These are phyloP conservation scores for Gymnodraco acuticeps DNA, from an alignment of 2,797 vertebrate species.

Conservation along the genomic window DNA sequence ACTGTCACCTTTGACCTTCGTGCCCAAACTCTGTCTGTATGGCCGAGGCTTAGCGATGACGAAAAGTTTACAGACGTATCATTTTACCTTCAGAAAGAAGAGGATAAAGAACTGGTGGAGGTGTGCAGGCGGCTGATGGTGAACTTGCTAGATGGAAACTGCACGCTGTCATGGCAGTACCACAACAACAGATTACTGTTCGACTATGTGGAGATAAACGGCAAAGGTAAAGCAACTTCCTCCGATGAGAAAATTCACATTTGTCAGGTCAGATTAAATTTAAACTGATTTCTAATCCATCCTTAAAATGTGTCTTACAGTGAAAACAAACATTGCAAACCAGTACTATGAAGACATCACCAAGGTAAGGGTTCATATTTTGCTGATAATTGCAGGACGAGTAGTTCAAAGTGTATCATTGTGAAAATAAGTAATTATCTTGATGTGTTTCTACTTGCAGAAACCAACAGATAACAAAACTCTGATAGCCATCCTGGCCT, in stretches of 20 bases:
- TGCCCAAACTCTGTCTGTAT: background rate
- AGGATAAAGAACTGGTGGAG: conserved; percentile 14
- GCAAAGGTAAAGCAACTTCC: conserved; percentile 46
- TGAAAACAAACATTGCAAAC: conserved; percentile 10
- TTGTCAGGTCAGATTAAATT: background rate
- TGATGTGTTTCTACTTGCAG: conserved; percentile 35
- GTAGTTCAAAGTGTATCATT: no score
- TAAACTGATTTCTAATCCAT: background rate
- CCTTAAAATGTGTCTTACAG: conserved; percentile 49
- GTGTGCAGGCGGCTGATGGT: conserved; percentile 64
- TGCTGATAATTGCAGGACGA: background rate
- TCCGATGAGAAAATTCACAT: background rate
- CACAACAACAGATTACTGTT: background rate
- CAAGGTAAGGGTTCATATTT: conserved; percentile 43
- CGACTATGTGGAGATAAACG: conserved; percentile 19
- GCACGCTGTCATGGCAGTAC: conserved; percentile 20
- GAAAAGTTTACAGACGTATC: background rate
- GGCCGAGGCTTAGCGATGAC: background rate
- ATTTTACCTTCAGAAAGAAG: conserved; percentile 17
- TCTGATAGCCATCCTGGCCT: conserved; percentile 81
- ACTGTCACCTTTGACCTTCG: conserved; percentile 35
- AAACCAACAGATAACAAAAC: conserved; percentile 66
- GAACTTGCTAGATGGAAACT: conserved; percentile 37
- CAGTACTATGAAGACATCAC: conserved; percentile 56
- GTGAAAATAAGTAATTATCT: background rate